Base-by-base conservation (phyloP, 2,113 vertebrate species). In the Microcebus tavaratra region DNA sequence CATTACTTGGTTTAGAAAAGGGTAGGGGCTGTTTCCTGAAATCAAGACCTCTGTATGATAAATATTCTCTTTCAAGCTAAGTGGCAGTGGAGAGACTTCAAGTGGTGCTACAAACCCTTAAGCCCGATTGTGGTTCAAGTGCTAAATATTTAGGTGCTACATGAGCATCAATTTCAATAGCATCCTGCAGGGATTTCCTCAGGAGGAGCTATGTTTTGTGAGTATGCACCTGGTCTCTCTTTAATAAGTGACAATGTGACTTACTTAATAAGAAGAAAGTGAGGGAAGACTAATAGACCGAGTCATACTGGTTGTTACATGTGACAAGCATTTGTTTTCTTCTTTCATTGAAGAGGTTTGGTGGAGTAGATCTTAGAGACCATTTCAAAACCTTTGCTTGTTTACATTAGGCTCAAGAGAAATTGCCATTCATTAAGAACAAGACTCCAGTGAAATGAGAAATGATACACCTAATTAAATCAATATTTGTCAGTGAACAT, bases 61-160 rank as follows among this genome's bases (percentile, higher is more conserved):
- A 90, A 90, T 97, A 90, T 75, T 83, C 70, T 15, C 80, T 48
- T 91, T 88, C 63, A 88, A 78, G 42, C 57, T 84, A 85, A 84
- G 31, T 70, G 89, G 67, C 23, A 61, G 6, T 53, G 39, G n/a
- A 93, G 76, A 93, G 75, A 61, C 20, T 92, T 92, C 25, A 57
- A 92, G 73, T 78, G 59, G 67, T 67, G 29, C 55, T 88, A 39
- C 25, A 48, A 48, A 25, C 2, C 5, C 4, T n/a, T 8, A 63
- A 87, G 12, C 20, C 72, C 73, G 45, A n/a, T 36, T 50, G 78
- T 91, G 72, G 88, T 65, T 90, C 39, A 96, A 90, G 34, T 68
- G 88, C 23, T 88, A 67, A 88, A 79, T 48, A 36, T 92, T 90
- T 53, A 86, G 61, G 61, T 92, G 39, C 59, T 61, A n/a, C 15